phyloP scores from a whole-genome alignment of 2,797 vertebrate genomes.

The Xenentodon cancila region DNA sequence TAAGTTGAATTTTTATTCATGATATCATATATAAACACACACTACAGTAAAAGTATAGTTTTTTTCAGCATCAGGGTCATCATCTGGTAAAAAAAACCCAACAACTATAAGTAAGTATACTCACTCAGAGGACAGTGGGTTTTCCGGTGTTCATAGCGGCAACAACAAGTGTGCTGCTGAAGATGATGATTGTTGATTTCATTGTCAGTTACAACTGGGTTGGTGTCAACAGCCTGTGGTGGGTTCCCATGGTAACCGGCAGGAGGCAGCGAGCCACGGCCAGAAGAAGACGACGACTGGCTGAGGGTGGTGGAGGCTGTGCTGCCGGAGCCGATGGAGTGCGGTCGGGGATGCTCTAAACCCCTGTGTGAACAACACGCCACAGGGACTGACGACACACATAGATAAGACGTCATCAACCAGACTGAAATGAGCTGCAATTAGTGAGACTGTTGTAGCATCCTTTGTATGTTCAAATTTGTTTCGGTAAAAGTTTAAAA shows the following conservation, averaged over 20 bases:
- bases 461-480: neutral
- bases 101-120: constrained; percentile 26
- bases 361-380: constrained; percentile 77
- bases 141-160: constrained; percentile 63
- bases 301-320: constrained; percentile 77
- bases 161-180: constrained; percentile 61
- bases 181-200: constrained; percentile 63
- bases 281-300: constrained; percentile 86
- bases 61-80: no score
- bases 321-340: constrained; percentile 81
- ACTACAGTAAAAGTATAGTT: no score
- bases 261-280: constrained; percentile 79
- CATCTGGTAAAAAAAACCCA: no score
- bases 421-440: constrained; percentile 21
- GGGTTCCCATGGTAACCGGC: constrained; percentile 65
- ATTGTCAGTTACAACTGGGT: constrained; percentile 60
- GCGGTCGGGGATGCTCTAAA: constrained; percentile 73
- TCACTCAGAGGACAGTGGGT: constrained; percentile 57
- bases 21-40: no score
- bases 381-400: constrained; percentile 78
- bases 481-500: neutral
- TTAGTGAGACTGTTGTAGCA: constrained; percentile 19
- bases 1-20: no score
- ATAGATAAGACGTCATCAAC: constrained; percentile 54
- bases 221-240: constrained; percentile 44